phyloP scores from a whole-genome alignment of 2,113 vertebrate genomes.

The Rhizomys pruinosus region DNA sequence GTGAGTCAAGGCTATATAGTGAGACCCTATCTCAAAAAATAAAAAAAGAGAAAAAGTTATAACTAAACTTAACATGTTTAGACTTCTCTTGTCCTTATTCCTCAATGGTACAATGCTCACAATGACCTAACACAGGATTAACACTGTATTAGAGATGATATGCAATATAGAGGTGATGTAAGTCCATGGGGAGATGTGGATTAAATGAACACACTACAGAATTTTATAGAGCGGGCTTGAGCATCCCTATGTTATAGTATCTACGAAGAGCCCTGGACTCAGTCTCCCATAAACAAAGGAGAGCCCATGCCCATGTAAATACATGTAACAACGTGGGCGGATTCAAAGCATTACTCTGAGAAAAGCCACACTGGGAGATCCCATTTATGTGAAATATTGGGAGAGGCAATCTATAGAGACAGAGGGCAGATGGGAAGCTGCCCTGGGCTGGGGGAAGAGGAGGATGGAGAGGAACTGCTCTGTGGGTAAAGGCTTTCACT shows the following conservation, averaged over 20 bases:
- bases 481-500: neutral
- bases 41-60: neutral
- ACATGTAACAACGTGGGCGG: neutral
- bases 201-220: neutral
- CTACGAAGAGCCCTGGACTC: neutral
- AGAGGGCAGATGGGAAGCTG: neutral
- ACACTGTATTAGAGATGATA: neutral
- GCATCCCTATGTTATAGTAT: neutral
- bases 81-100: neutral
- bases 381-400: neutral
- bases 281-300: neutral
- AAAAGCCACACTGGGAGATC: neutral
- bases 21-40: no score
- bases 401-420: neutral
- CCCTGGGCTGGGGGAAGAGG: neutral
- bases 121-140: neutral
- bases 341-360: neutral
- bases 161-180: neutral
- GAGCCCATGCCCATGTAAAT: neutral
- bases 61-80: neutral
- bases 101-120: neutral
- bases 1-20: no score
- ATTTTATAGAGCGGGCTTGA: neutral
- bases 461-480: neutral
- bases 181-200: no score